A percentile compares a stretch with the other conserved stretches of the same genome.
Evolutionary conservation across 2,113 vertebrate species (phyloP).

Genomic region (Turnix velox): DNA sequence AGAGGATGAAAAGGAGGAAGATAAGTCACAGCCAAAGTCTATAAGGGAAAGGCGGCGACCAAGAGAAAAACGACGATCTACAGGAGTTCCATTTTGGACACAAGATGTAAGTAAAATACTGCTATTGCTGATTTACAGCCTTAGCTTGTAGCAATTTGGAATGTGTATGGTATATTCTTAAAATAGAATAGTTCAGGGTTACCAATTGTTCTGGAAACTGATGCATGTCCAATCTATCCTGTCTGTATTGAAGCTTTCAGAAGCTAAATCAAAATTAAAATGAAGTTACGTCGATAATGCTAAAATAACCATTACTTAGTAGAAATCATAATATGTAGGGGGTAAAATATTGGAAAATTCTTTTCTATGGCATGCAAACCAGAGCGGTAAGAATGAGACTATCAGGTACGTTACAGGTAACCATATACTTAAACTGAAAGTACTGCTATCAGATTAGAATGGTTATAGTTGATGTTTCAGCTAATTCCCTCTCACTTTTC

Average conservation of each 20-base stretch:
- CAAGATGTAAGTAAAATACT: slow-evolving; percentile 82
- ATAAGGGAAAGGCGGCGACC: slow-evolving; percentile 94
- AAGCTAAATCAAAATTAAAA: neutral
- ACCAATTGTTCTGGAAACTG: neutral
- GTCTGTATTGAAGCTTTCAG: neutral
- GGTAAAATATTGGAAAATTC: neutral
- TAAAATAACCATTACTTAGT: neutral
- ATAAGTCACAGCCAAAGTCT: slow-evolving; percentile 93
- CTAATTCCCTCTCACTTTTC: neutral
- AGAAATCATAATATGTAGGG: neutral
- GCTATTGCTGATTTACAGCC: neutral
- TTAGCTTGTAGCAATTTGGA: neutral
- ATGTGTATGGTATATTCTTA: neutral
- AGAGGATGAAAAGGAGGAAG: slow-evolving; percentile 95
- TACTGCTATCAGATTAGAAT: neutral
- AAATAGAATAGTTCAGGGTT: neutral
- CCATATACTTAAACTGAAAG: neutral
- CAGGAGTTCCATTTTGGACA: slow-evolving; percentile 91
- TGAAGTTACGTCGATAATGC: neutral
- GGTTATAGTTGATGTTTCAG: neutral
- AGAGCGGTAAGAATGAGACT: neutral
- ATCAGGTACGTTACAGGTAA: neutral
- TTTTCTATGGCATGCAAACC: neutral
- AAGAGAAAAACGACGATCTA: slow-evolving; percentile 94
- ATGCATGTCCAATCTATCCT: neutral